Evolutionary conservation across 2,797 vertebrate species (phyloP).

Genomic region (Xiphophorus birchmanni): DNA sequence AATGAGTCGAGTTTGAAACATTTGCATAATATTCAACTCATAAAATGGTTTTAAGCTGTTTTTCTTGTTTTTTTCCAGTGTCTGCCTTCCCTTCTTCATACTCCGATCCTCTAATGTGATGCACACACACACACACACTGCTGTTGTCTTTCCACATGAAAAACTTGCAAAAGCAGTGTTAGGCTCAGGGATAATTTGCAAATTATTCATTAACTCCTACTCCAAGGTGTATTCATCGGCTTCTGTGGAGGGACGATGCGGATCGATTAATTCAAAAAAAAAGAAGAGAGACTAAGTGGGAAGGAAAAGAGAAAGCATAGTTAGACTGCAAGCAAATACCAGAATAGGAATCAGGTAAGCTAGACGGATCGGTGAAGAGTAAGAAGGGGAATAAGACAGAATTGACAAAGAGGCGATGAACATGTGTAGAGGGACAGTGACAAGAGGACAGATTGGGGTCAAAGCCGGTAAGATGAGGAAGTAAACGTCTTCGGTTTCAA

Average conservation of each 20-base stretch:
- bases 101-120: slow-evolving; percentile 15
- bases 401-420: slow-evolving; percentile 35
- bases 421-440: slow-evolving; percentile 38
- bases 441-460: slow-evolving; percentile 68
- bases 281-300: slow-evolving; percentile 24
- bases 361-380: slow-evolving; percentile 21
- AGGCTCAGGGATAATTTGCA: slow-evolving; percentile 60
- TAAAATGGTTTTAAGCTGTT: slow-evolving; percentile 22
- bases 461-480: slow-evolving; percentile 44
- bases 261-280: slow-evolving; percentile 42
- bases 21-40: slow-evolving; percentile 44
- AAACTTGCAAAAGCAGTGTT: slow-evolving; percentile 40
- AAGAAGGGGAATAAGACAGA: slow-evolving; percentile 23
- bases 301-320: slow-evolving; percentile 14
- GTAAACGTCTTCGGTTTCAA: slow-evolving; percentile 12
- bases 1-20: slow-evolving; percentile 33
- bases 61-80: slow-evolving; percentile 1
- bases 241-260: slow-evolving; percentile 34
- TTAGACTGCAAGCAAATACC: slow-evolving; percentile 9
- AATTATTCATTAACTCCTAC: slow-evolving; percentile 66
- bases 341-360: slow-evolving; percentile 31
- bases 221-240: slow-evolving; percentile 38
- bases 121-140: slow-evolving; percentile 29
- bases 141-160: slow-evolving; percentile 57
- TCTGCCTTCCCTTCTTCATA: slow-evolving; percentile 16